Percentiles rank a stretch among this genome's conserved stretches.
phyloP scores from a whole-genome alignment of 2,888 invertebrate species.

The Lymantria monacha region DNA sequence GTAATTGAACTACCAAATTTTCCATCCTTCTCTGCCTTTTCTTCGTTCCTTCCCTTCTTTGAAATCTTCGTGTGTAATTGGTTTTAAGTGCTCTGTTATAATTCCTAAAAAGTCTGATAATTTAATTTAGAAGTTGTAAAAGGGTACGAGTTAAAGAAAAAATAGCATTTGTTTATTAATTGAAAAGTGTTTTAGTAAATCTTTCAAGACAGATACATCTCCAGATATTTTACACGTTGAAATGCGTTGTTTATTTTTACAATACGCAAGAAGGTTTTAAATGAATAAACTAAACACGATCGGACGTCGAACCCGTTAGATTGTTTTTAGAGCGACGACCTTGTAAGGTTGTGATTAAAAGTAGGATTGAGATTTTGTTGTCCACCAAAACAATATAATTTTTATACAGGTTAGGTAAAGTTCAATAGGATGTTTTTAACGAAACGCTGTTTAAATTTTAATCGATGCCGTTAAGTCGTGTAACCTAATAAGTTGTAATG shows the following conservation, averaged over 20 bases:
- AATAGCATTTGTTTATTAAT: conserved; percentile 4
- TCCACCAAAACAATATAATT: neutral
- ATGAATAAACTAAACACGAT: conserved; percentile 40
- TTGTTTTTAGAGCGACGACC: conserved; percentile 74
- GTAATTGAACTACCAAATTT: too few relatives aligned
- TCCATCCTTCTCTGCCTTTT: too few relatives aligned
- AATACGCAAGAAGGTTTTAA: conserved; percentile 27
- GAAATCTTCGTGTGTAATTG: too few relatives aligned
- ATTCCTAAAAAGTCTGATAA: too few relatives aligned
- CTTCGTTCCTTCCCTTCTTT: too few relatives aligned
- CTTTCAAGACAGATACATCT: conserved; percentile 4
- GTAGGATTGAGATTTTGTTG: conserved; percentile 12
- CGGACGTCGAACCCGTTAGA: conserved; percentile 74
- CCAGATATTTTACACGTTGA: conserved; percentile 12
- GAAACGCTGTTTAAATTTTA: neutral
- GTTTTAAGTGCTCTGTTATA: too few relatives aligned
- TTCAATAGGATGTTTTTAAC: neutral
- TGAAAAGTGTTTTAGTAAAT: conserved; percentile 9
- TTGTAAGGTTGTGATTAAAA: conserved; percentile 45
- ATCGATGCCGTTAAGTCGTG: too few relatives aligned
- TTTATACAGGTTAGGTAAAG: neutral
- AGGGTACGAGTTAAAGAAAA: neutral
- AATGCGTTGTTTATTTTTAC: conserved; percentile 27
- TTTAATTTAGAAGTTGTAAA: neutral
- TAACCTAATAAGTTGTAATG: too few relatives aligned